Evolutionary conservation across 2,113 vertebrate species (phyloP).

Genomic region (Menura novaehollandiae): DNA sequence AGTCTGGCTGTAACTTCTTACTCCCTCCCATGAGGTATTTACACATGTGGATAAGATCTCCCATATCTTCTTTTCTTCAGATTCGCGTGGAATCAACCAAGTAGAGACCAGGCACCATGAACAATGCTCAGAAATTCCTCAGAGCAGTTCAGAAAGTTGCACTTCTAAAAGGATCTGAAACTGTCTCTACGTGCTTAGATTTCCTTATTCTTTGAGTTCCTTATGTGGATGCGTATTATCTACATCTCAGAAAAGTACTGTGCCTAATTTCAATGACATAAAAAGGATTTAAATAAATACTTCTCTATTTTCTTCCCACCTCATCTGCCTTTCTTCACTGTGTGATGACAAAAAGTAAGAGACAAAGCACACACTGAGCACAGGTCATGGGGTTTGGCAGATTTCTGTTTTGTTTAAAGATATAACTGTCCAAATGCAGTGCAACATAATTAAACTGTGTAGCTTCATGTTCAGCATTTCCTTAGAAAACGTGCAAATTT

Average conservation of each 20-base stretch:
- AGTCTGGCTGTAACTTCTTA: not conserved
- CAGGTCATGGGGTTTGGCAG: not conserved
- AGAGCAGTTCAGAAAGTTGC: not conserved
- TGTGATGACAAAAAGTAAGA: not conserved
- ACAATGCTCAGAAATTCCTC: not conserved
- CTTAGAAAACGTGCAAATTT: not conserved
- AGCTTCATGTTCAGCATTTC: not conserved
- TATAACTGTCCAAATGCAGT: not conserved
- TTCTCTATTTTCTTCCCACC: not conserved
- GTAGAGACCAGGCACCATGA: not conserved
- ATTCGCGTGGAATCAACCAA: not conserved
- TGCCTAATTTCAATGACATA: not conserved
- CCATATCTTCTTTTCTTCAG: not conserved
- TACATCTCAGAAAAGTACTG: not conserved
- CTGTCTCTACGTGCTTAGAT: not conserved
- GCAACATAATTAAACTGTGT: not conserved
- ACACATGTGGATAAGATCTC: not conserved
- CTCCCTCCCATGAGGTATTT: not conserved
- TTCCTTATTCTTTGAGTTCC: not conserved
- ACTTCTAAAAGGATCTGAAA: not conserved
- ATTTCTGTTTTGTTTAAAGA: conserved; percentile 15
- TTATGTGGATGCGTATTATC: not conserved
- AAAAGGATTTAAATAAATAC: not conserved
- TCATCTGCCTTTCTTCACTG: not conserved
- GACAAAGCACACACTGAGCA: not conserved